Conservation (phyloP, 2,113 vertebrate genomes). For the Rhinolophus ferrumequinum region DNA sequence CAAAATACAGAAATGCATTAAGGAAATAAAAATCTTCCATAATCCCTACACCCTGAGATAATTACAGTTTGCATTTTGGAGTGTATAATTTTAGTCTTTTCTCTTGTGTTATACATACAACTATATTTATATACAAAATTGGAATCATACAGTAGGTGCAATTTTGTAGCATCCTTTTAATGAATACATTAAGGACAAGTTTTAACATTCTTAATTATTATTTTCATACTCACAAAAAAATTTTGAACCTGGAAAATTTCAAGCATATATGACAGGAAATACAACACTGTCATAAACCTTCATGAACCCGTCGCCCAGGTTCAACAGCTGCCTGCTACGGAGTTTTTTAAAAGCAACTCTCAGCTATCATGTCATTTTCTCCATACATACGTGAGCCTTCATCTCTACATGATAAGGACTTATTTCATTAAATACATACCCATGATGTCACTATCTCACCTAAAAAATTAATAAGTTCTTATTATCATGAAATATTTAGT, state of each 20-base stretch:
- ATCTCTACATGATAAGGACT: background rate
- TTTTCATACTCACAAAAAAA: background rate
- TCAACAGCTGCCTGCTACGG: background rate
- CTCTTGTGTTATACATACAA: background rate
- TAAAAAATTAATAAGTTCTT: background rate
- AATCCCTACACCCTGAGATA: conserved; percentile 41
- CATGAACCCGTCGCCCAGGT: accelerated
- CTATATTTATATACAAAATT: background rate
- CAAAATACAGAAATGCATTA: background rate
- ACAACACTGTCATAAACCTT: background rate
- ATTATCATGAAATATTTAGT: background rate
- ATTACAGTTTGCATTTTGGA: conserved; percentile 36
- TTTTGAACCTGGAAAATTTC: background rate
- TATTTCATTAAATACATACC: conserved; percentile 27
- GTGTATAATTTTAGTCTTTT: conserved; percentile 54
- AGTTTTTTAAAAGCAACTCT: background rate
- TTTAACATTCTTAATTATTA: conserved; percentile 31
- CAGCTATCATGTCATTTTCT: background rate
- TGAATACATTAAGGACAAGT: background rate
- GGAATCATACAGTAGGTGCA: background rate
- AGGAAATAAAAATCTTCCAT: conserved; percentile 37
- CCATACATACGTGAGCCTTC: background rate
- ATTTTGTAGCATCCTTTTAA: background rate
- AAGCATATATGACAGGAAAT: background rate
- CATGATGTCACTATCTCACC: background rate